Conservation (phyloP, 2,888 invertebrate genomes). For the Synanthedon formicaeformis region DNA sequence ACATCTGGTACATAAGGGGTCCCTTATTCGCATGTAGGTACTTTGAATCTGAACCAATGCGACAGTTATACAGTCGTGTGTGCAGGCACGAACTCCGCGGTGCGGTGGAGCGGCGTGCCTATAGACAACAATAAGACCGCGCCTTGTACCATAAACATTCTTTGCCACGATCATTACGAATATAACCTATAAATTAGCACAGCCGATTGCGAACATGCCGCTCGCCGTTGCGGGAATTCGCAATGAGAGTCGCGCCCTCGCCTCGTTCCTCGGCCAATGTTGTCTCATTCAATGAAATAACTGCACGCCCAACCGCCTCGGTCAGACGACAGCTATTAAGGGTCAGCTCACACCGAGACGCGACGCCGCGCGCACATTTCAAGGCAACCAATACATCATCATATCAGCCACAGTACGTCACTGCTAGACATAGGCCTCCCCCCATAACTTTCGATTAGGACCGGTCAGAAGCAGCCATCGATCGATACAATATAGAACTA, state of each 20-base stretch:
- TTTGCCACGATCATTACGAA: constrained; percentile 62
- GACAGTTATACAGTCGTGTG: constrained; percentile 55
- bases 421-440: too few relatives aligned
- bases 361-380: not conserved
- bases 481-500: too few relatives aligned
- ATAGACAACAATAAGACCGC: constrained; percentile 63
- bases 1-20: too few relatives aligned
- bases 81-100: constrained; percentile 29
- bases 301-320: constrained; percentile 18
- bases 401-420: too few relatives aligned
- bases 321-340: constrained; percentile 11
- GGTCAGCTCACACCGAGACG: not conserved
- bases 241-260: constrained; percentile 33
- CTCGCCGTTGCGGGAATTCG: constrained; percentile 39
- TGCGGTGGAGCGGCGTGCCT: constrained; percentile 25
- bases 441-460: too few relatives aligned
- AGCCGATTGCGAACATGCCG: constrained; percentile 42
- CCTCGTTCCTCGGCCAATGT: not conserved
- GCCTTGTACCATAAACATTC: constrained; percentile 64
- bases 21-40: constrained; percentile 11
- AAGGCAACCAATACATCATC: too few relatives aligned
- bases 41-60: constrained; percentile 57
- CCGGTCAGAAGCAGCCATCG: too few relatives aligned
- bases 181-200: constrained; percentile 65
- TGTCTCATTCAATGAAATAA: constrained; percentile 15